Evolutionary conservation across 2,797 vertebrate genomes (phyloP), one percentile per base, ranked within the genome.

Genomic region (Lophura swinhoii): DNA sequence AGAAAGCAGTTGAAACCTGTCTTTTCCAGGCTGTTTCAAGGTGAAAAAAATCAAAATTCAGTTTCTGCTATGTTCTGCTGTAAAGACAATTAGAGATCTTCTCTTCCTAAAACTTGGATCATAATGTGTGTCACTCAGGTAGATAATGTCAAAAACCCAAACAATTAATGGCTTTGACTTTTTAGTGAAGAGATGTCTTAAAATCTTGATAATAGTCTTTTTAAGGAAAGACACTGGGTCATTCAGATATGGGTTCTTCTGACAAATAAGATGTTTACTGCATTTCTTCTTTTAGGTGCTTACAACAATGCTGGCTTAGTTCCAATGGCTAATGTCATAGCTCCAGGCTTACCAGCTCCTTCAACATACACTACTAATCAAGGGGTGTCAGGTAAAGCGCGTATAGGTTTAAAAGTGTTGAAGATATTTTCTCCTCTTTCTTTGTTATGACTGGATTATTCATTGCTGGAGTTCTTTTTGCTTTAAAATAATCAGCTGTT

Each of bases 271-370:
- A 31, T 63, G 7, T 72, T 16, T 91, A 16, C 88, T 53, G 56
- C 64, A 5, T 90, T 64, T 94, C 68, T 95, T 97, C 91, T 97
- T 98, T 97, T 97, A 99, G 99, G 99, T 99, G 99, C 98, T 91
- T 99, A 99, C 97, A 99, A 99, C 98, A 99, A 99, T 96, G 98
- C 99, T 95, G 98, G 99, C 94, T 98, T 99, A 97, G 98, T 99
- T 97, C 98, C 99, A 84, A 84, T 99, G 97, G 98, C 98, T 97
- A 99, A 98, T 98, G 98, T 99, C 96, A 98, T 99, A 97, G 98
- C 98, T 95, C 97, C 99, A 95, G 98, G 96, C 88, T 97, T 99
- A 94, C 97, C 98, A 96, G 98, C 98, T 97, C 98, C 99, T 94
- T 98, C 98, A 46, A 97, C 98, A 28, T 99, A 99, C 97, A 97